Percentiles rank a stretch among this genome's conserved stretches.
These are phyloP conservation scores for Trichomalopsis sarcophagae DNA, from an alignment of 1,140 invertebrate species.

Conservation along the genomic window DNA sequence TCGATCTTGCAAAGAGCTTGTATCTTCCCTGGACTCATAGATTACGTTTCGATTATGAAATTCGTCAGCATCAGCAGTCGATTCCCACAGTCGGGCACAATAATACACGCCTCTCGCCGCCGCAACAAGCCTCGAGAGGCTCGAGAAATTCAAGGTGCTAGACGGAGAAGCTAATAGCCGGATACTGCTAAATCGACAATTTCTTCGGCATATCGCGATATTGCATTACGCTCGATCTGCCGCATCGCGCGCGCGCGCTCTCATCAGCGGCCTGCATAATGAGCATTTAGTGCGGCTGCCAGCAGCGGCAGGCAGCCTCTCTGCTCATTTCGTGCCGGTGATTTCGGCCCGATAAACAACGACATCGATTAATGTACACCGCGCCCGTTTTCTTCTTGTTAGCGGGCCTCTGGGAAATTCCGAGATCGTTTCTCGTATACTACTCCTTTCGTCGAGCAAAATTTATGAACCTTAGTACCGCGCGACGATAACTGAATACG, in stretches of 20 bases:
- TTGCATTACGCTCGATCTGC: slow-evolving; percentile 29
- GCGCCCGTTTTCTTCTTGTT: slow-evolving; percentile 23
- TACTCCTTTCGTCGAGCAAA: neutral
- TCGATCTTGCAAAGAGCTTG: too few species aligned
- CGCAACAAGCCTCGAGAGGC: neutral
- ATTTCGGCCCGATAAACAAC: slow-evolving; percentile 23
- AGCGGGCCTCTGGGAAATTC: neutral
- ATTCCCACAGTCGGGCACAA: neutral
- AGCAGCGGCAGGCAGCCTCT: neutral
- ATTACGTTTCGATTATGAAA: too few species aligned
- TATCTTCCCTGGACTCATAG: too few species aligned
- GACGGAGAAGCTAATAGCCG: slow-evolving; percentile 28
- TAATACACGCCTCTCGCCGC: neutral
- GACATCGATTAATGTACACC: slow-evolving; percentile 26
- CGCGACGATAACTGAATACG: too few species aligned
- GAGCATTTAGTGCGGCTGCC: slow-evolving; percentile 16
- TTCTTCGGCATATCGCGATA: slow-evolving; percentile 36
- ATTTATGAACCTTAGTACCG: too few species aligned
- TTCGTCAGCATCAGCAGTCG: neutral
- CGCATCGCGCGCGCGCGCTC: neutral
- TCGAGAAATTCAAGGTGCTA: slow-evolving; percentile 11
- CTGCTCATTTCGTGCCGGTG: slow-evolving; percentile 17
- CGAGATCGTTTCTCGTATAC: neutral
- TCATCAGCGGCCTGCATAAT: slow-evolving; percentile 22
- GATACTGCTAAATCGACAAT: slow-evolving; percentile 43